A percentile compares a stretch with the other conserved stretches of the same genome.
These are phyloP conservation scores for Pseudachorutes palmiensis DNA, from an alignment of 1,140 invertebrate species.

Conservation along the genomic window DNA sequence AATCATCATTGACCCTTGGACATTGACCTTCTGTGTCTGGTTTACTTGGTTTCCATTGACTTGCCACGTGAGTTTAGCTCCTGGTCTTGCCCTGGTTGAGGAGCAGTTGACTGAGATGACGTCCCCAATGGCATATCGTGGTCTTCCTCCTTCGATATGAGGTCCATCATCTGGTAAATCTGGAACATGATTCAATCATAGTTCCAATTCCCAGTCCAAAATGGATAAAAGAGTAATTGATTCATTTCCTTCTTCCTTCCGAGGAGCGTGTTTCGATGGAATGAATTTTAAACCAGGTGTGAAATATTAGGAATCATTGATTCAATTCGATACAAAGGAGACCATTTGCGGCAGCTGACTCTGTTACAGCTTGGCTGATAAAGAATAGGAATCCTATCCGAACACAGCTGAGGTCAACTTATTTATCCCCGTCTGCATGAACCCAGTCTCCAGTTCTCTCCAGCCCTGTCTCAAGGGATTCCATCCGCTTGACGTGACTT, in stretches of 20 bases:
- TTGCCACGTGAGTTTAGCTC: slow-evolving; percentile 73
- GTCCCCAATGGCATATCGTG: slow-evolving; percentile 72
- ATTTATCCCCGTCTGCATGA: slow-evolving; percentile 6
- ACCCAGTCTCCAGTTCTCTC: not conserved
- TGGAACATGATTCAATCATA: no score
- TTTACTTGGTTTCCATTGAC: slow-evolving; percentile 75
- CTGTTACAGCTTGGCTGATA: not conserved
- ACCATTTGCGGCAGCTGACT: not conserved
- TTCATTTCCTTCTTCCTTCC: no score
- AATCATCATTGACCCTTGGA: not conserved
- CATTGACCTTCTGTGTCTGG: slow-evolving; percentile 16
- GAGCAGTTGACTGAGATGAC: slow-evolving; percentile 73
- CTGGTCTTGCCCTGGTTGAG: slow-evolving; percentile 68
- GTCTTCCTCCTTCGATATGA: slow-evolving; percentile 64
- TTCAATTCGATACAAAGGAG: no score
- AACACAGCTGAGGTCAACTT: slow-evolving; percentile 1
- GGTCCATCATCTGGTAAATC: slow-evolving; percentile 74
- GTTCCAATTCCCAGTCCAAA: no score
- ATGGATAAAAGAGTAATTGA: slow-evolving; percentile 29
- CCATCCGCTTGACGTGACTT: not conserved
- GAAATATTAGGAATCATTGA: no score
- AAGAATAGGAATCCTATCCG: not conserved
- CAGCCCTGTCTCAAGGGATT: slow-evolving; percentile 1
- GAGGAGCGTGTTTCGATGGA: no score
- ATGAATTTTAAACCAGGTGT: not conserved